Evolutionary conservation across 1,140 invertebrate genomes (phyloP).

Genomic region (Drosophila kohkoa): DNA sequence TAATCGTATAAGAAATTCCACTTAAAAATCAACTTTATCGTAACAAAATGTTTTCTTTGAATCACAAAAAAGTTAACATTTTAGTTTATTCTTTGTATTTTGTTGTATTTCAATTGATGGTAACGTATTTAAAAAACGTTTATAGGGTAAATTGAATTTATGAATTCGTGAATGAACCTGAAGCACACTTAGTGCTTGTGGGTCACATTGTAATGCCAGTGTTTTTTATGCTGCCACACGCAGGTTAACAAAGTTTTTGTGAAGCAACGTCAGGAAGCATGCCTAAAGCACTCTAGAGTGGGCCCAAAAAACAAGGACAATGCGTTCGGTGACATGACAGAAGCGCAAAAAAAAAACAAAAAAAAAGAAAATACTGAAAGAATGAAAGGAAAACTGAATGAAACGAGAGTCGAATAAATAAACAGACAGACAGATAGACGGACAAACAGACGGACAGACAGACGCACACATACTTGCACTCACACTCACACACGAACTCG

Average conservation of each 20-base stretch:
- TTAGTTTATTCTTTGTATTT: not conserved
- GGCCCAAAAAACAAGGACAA: conserved; percentile 67
- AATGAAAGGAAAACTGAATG: conserved; percentile 29
- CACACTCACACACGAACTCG: not conserved
- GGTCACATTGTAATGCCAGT: conserved; percentile 17
- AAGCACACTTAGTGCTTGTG: conserved; percentile 13
- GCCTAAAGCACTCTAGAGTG: conserved; percentile 47
- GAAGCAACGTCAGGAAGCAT: conserved; percentile 56
- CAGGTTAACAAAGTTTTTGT: conserved; percentile 81
- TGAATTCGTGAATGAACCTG: conserved; percentile 25
- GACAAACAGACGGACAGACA: conserved; percentile 6
- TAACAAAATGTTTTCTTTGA: not conserved
- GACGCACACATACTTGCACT: conserved; percentile 27
- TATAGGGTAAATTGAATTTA: conserved; percentile 30
- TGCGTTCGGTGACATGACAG: conserved; percentile 47
- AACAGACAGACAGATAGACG: conserved; percentile 49
- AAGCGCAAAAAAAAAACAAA: too few species aligned
- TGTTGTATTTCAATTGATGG: not conserved
- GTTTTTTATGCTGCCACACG: conserved; percentile 60
- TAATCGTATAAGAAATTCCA: too few species aligned
- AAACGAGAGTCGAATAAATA: conserved; percentile 72
- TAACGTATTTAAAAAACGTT: conserved; percentile 27
- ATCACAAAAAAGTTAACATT: not conserved
- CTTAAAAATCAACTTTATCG: too few species aligned
- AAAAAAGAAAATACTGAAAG: not conserved